Evolutionary conservation across 1,140 invertebrate genomes (phyloP).

Genomic region (Drosophila prosaltans): DNA sequence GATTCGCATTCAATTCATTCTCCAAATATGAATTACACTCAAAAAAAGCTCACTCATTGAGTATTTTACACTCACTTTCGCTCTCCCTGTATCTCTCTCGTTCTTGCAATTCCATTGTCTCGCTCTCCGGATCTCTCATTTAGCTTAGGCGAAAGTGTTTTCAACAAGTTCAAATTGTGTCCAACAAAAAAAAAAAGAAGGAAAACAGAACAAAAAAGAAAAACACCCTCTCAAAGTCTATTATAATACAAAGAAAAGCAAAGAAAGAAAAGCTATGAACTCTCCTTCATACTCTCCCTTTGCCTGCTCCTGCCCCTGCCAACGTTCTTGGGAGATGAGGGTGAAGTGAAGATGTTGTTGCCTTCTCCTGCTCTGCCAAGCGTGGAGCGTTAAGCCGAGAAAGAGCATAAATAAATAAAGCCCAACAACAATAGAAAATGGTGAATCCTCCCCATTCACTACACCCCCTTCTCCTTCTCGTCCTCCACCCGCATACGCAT

Average conservation of each 20-base stretch:
- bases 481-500: neutral
- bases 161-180: constrained; percentile 71
- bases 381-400: constrained; percentile 78
- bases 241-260: constrained; percentile 61
- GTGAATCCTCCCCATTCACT: constrained; percentile 59
- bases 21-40: constrained; percentile 41
- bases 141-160: constrained; percentile 69
- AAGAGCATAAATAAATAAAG: constrained; percentile 80
- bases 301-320: too few species aligned
- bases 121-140: constrained; percentile 12
- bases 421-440: constrained; percentile 71
- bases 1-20: constrained; percentile 61
- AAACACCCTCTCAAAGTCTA: constrained; percentile 64
- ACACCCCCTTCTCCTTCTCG: neutral
- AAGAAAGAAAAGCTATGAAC: constrained; percentile 56
- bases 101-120: neutral
- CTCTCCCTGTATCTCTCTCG: constrained; percentile 24
- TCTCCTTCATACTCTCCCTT: constrained; percentile 32
- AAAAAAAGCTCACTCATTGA: constrained; percentile 54
- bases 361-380: constrained; percentile 57
- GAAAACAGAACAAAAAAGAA: constrained; percentile 37
- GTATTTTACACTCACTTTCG: constrained; percentile 48
- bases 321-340: constrained; percentile 8
- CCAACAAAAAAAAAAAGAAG: constrained; percentile 23
- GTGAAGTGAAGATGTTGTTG: constrained; percentile 24